phyloP scores from a whole-genome alignment of 2,113 vertebrate genomes.

The Varanus salvator region DNA sequence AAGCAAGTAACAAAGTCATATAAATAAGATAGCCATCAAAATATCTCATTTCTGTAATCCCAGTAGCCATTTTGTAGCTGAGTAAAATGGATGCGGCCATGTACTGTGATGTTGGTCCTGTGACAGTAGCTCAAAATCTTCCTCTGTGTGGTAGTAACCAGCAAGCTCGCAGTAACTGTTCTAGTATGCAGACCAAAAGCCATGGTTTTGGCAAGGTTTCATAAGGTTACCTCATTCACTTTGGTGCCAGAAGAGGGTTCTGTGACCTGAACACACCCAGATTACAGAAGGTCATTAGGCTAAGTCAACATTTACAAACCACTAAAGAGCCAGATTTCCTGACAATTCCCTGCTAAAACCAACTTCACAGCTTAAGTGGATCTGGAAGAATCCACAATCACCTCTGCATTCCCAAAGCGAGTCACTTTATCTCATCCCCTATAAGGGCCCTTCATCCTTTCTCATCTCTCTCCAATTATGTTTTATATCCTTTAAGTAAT shows the following conservation, averaged over 20 bases:
- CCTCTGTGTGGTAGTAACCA: background rate
- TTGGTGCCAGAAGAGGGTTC: background rate
- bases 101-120: background rate
- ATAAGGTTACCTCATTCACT: too few species aligned
- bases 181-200: background rate
- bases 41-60: background rate
- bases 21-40: background rate
- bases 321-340: background rate
- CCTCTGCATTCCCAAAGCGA: constrained; percentile 16
- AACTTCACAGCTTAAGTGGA: background rate
- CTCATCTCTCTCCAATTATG: constrained; percentile 1
- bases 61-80: background rate
- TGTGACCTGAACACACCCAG: background rate
- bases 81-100: background rate
- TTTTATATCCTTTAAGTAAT: constrained; percentile 32
- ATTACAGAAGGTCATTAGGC: background rate
- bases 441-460: constrained; percentile 31
- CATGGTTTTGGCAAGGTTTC: background rate
- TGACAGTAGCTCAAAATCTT: background rate
- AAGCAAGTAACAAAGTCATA: background rate
- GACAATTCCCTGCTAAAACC: background rate
- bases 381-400: background rate
- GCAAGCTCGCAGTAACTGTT: background rate
- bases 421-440: constrained; percentile 52
- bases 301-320: background rate